phyloP scores from a whole-genome alignment of 2,113 vertebrate genomes.

The Coptodon bakossiorum region DNA sequence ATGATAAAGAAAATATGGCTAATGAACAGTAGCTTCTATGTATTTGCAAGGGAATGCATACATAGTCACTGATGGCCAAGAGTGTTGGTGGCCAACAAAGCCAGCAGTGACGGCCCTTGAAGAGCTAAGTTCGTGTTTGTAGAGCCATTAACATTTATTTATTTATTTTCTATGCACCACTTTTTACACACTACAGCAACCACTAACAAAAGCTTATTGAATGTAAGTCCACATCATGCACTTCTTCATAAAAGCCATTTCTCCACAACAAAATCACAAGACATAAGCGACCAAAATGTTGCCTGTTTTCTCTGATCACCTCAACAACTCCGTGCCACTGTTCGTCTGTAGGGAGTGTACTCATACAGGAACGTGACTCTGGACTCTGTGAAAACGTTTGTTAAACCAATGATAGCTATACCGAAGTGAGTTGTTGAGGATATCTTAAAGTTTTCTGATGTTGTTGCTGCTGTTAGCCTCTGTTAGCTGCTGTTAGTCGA shows the following conservation, averaged over 20 bases:
- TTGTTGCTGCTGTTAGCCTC: background rate
- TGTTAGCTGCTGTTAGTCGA: background rate
- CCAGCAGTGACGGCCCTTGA: background rate
- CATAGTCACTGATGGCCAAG: background rate
- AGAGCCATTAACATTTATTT: background rate
- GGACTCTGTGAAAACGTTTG: background rate
- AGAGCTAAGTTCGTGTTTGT: background rate
- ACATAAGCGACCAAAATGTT: background rate
- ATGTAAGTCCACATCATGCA: background rate
- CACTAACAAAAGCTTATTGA: background rate
- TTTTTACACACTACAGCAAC: background rate
- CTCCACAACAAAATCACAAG: background rate
- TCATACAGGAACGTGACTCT: background rate
- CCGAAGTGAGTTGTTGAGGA: background rate
- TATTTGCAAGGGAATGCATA: background rate
- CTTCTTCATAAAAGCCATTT: background rate
- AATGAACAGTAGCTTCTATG: background rate
- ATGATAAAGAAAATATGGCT: background rate
- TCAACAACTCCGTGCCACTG: background rate
- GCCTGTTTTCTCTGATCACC: rapidly evolving
- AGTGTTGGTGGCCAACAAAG: background rate
- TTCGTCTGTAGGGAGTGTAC: background rate
- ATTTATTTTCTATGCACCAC: background rate
- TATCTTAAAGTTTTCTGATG: background rate
- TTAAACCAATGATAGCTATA: background rate